Evolutionary conservation across 2,888 invertebrate genomes (phyloP), one percentile per base, ranked within the genome.

Genomic region (Yponomeuta cagnagella): DNA sequence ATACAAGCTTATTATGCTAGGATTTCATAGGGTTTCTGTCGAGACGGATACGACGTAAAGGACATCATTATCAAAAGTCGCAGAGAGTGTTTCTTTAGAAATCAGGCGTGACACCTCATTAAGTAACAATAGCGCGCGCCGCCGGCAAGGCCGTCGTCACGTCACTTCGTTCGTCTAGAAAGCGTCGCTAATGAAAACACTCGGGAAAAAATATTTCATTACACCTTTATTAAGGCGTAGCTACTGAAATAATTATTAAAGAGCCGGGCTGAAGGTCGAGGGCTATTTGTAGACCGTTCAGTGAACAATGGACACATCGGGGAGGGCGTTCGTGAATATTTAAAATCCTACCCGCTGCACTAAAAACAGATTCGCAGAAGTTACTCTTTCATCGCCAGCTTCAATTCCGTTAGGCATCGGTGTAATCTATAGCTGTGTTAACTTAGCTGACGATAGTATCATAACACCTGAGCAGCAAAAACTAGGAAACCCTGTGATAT

Each of bases 231-330:
- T n/a, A 63, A 64, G 37, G 63, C 71, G 69, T 52, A 30, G 70
- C 69, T 71, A 70, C 66, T 70, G 70, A 69, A 69, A 48, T 71
- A 70, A 33, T 68, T 37, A 33, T 71, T 48, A 48, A 70, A 31
- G 9, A 23, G 48, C 8, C 48, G 12, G 68, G 12, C 15, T 6
- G 33, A 64, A 48, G 33, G 43, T 65, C 63, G 48, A 63, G 31
- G 31, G 12, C 33, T 65, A 65, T 30, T 23, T 30, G 65, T 33
- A 63, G 63, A 30, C 30, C 63, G 63, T 65, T 65, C 12, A 31
- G 65, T 23, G 65, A 65, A 65, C 65, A 65, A 65, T 65, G 33
- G 33, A 33, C 31, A 65, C 65, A 33, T 65, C 2, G 52, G 8
- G 30, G 65, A 33, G 65, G 33, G 33, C 65, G 10, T 65, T 65